Conservation (phyloP, 64 coral and sea anemone genomes). For the Stichodactyla helianthus region DNA sequence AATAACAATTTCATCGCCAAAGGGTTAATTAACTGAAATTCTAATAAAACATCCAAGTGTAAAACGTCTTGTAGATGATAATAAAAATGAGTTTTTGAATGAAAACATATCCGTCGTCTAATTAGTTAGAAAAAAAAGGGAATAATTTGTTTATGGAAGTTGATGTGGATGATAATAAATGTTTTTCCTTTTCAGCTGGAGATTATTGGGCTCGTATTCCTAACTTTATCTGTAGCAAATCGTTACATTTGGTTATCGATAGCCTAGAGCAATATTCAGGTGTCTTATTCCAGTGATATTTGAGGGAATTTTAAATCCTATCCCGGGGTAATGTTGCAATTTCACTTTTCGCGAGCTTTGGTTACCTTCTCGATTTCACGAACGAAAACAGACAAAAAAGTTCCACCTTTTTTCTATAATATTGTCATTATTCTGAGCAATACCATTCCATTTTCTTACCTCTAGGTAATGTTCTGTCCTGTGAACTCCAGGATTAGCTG, state of each 20-base stretch:
- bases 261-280: not conserved
- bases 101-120: not conserved
- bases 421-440: not conserved
- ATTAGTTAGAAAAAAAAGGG: not conserved
- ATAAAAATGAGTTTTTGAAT: not conserved
- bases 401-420: too few species aligned
- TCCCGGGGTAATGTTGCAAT: not conserved
- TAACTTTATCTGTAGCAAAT: not conserved
- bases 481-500: conserved; percentile 15
- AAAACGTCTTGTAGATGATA: not conserved
- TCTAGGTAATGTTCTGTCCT: conserved; percentile 60
- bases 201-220: not conserved
- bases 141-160: not conserved
- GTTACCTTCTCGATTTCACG: not conserved
- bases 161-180: not conserved
- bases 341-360: not conserved
- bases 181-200: not conserved
- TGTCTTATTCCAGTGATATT: not conserved
- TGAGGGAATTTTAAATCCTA: conserved; percentile 12
- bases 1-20: not conserved
- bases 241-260: not conserved
- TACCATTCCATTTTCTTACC: conserved; percentile 39
- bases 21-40: not conserved
- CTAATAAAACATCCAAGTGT: not conserved
- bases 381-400: too few species aligned